Evolutionary conservation across 2,113 vertebrate species (phyloP).

Genomic region (Electrona antarctica): DNA sequence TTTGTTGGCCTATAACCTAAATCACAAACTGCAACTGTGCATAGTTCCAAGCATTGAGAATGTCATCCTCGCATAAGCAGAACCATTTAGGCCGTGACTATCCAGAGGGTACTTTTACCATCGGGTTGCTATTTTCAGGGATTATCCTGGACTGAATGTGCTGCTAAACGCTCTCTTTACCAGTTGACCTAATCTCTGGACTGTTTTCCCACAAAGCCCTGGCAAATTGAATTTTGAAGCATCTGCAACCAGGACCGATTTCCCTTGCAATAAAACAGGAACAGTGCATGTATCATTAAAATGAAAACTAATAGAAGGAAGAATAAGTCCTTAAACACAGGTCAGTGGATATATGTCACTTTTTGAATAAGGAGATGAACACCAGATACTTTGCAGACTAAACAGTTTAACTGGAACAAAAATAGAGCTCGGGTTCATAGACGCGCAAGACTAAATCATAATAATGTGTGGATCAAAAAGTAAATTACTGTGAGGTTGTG

Average conservation of each 20-base stretch:
- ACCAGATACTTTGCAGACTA: slow-evolving; percentile 36
- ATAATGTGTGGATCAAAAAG: background rate
- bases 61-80: background rate
- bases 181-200: slow-evolving; percentile 43
- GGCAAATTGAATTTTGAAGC: slow-evolving; percentile 50
- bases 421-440: slow-evolving; percentile 14
- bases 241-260: slow-evolving; percentile 39
- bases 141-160: slow-evolving; percentile 44
- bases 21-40: background rate
- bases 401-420: slow-evolving; percentile 37
- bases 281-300: slow-evolving; percentile 35
- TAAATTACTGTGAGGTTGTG: slow-evolving; percentile 39
- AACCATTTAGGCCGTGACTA: slow-evolving; percentile 19
- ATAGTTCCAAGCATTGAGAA: background rate
- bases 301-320: slow-evolving; percentile 28
- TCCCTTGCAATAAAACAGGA: slow-evolving; percentile 28
- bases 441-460: background rate
- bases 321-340: slow-evolving; percentile 24
- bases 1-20: background rate
- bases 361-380: slow-evolving; percentile 30
- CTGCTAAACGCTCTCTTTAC: slow-evolving; percentile 59
- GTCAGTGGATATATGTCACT: slow-evolving; percentile 46
- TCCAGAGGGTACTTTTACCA: slow-evolving; percentile 4
- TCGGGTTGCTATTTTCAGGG: slow-evolving; percentile 44
- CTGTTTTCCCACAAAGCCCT: slow-evolving; percentile 51